Conservation (phyloP, 2,888 invertebrate species). For the Drosophila glabriapex region DNA sequence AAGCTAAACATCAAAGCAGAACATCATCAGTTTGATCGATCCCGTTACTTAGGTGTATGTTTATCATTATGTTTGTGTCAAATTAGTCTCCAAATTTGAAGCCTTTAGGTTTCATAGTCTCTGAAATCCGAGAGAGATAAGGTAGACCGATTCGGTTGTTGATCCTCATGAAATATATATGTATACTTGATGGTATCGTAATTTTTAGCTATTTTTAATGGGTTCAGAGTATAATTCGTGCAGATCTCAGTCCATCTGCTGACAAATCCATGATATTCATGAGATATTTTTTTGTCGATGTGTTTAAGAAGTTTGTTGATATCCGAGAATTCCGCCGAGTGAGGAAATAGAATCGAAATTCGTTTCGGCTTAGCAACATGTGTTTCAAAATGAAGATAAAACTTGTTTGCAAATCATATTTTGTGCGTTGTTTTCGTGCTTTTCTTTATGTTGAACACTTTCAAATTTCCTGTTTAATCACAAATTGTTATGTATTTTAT, state of each 20-base stretch:
- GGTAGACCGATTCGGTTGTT: not conserved
- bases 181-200: no score
- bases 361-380: not conserved
- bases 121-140: not conserved
- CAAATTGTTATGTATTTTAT: constrained; percentile 71
- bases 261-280: not conserved
- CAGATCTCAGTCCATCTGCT: not conserved
- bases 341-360: not conserved
- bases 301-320: not conserved
- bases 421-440: not conserved
- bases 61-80: not conserved
- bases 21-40: not conserved
- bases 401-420: not conserved
- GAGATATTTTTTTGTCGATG: not conserved
- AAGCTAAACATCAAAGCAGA: not conserved
- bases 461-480: not conserved
- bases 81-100: not conserved
- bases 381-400: not conserved
- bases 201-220: not conserved
- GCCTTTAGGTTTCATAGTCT: accelerated
- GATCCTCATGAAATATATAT: not conserved
- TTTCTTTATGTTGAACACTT: constrained; percentile 1
- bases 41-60: not conserved
- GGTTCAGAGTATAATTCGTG: not conserved
- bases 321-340: no score